Conservation (phyloP, 2,888 invertebrate species). For the Gortyna flavago region DNA sequence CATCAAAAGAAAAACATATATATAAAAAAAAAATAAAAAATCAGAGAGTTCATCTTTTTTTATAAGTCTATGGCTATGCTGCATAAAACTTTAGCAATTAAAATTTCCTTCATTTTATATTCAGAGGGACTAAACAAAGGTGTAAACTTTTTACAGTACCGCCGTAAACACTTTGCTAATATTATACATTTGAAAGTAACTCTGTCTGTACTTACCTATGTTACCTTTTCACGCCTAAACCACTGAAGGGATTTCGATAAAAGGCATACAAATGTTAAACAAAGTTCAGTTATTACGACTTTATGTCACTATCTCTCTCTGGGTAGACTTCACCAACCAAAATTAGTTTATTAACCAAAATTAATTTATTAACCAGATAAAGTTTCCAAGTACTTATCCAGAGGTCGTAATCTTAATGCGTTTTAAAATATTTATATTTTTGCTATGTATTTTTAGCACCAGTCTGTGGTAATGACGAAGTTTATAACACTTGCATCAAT, state of each 20-base stretch:
- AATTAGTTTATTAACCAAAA: no score
- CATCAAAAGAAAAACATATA: no score
- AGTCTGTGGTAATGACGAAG: constrained; percentile 63
- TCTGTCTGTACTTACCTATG: neutral
- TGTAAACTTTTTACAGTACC: no score
- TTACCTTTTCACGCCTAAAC: neutral
- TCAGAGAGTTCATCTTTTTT: no score
- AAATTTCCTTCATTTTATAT: neutral
- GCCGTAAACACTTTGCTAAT: neutral
- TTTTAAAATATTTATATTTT: neutral
- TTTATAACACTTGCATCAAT: constrained; percentile 63
- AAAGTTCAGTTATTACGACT: neutral
- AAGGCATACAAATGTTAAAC: neutral
- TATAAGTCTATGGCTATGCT: no score
- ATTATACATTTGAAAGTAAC: neutral
- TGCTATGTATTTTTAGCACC: constrained; percentile 36
- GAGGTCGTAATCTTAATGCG: no score
- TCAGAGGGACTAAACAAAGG: neutral
- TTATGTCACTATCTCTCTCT: neutral
- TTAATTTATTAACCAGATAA: no score
- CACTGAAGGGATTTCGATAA: no score
- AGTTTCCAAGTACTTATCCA: neutral
- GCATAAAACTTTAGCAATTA: neutral
- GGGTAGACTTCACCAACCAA: no score
- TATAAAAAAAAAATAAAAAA: no score